Evolutionary conservation across 2,113 vertebrate species (phyloP).

Genomic region (Anolis carolinensis): DNA sequence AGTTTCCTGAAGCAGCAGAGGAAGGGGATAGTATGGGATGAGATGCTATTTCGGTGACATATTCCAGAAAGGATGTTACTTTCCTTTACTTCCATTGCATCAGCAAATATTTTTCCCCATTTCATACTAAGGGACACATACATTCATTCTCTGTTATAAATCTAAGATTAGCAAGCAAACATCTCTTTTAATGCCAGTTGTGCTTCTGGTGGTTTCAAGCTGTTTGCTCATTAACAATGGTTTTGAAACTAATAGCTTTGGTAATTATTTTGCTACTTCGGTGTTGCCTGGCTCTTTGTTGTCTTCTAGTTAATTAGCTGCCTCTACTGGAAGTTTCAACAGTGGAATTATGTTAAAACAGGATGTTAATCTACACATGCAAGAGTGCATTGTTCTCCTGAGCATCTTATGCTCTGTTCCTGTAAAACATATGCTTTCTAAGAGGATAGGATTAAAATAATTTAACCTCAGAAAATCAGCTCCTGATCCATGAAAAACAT

Average conservation of each 20-base stretch:
- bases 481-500: not conserved
- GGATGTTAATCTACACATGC: not conserved
- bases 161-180: not conserved
- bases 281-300: not conserved
- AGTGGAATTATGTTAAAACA: not conserved
- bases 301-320: not conserved
- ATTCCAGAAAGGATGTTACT: not conserved
- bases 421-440: not conserved
- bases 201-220: not conserved
- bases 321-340: not conserved
- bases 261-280: not conserved
- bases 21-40: not conserved
- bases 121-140: not conserved
- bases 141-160: not conserved
- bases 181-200: not conserved
- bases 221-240: not conserved
- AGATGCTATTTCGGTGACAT: not conserved
- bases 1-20: not conserved
- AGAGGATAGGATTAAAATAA: not conserved
- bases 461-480: not conserved
- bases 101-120: not conserved
- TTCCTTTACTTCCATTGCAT: not conserved
- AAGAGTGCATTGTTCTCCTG: not conserved
- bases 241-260: not conserved
- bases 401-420: not conserved